These are phyloP conservation scores for Muscicapa adusta DNA, from an alignment of 2,113 vertebrate species.

Conservation along the genomic window DNA sequence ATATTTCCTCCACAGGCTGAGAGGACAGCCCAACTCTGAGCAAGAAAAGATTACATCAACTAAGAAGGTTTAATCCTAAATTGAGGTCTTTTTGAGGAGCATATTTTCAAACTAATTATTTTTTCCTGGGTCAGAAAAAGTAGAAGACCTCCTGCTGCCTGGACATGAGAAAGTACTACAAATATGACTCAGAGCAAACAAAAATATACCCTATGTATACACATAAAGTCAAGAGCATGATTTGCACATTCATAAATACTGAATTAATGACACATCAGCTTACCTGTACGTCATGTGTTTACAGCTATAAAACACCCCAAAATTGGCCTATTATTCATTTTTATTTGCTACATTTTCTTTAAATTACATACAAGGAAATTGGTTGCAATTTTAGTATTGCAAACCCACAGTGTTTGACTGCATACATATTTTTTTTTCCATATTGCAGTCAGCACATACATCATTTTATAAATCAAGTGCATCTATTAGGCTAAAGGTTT, in stretches of 20 bases:
- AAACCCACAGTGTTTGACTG: background rate
- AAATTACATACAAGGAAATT: constrained; percentile 43
- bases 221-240: background rate
- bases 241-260: constrained; percentile 21
- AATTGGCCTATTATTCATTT: constrained; percentile 46
- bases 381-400: constrained; percentile 37
- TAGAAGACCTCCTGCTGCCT: background rate
- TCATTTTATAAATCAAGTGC: constrained; percentile 55
- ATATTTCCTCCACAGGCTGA: background rate
- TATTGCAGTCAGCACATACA: background rate
- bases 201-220: background rate
- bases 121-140: background rate
- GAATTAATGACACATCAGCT: constrained; percentile 28
- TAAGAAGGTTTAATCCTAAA: background rate
- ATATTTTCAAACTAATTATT: background rate
- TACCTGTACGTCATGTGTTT: constrained; percentile 24
- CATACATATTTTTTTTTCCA: constrained; percentile 21
- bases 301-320: constrained; percentile 1
- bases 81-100: background rate
- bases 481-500: constrained; percentile 51
- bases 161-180: background rate
- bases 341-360: constrained; percentile 50
- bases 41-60: background rate
- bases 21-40: background rate
- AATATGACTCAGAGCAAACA: background rate